Percentiles rank a stretch among this genome's conserved stretches.
phyloP scores from a whole-genome alignment of 2,888 invertebrate species.

The Agonum fuliginosum region DNA sequence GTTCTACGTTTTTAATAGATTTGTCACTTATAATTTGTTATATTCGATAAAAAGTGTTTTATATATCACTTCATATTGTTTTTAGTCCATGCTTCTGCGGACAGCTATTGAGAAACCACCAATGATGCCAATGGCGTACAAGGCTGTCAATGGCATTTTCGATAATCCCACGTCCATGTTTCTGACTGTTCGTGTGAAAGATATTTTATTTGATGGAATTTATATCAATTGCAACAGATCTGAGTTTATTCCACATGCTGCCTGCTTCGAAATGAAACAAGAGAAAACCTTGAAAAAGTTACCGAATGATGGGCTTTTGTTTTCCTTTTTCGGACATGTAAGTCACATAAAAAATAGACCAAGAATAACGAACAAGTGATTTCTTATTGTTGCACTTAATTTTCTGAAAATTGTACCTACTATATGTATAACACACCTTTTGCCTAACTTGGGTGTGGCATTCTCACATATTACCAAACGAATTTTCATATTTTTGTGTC shows the following conservation, averaged over 20 bases:
- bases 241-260: conserved; percentile 54
- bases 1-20: too few relatives aligned
- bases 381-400: too few relatives aligned
- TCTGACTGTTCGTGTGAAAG: conserved; percentile 42
- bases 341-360: conserved; percentile 34
- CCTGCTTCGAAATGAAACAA: conserved; percentile 51
- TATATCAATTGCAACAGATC: conserved; percentile 52
- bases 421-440: too few relatives aligned
- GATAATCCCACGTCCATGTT: conserved; percentile 57
- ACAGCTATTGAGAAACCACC: conserved; percentile 48
- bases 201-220: conserved; percentile 55
- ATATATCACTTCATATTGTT: too few relatives aligned
- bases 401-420: too few relatives aligned
- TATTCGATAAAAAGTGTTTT: too few relatives aligned
- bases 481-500: too few relatives aligned
- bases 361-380: too few relatives aligned
- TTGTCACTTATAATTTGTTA: too few relatives aligned
- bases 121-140: conserved; percentile 47
- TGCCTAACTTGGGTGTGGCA: too few relatives aligned
- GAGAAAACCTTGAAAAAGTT: conserved; percentile 48
- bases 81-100: conserved; percentile 46
- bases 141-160: conserved; percentile 54
- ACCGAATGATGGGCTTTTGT: conserved; percentile 27
- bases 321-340: conserved; percentile 56
- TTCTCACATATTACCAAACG: too few relatives aligned